Evolutionary conservation across 2,888 invertebrate genomes (phyloP).

Genomic region (Philhelius pedissequus): DNA sequence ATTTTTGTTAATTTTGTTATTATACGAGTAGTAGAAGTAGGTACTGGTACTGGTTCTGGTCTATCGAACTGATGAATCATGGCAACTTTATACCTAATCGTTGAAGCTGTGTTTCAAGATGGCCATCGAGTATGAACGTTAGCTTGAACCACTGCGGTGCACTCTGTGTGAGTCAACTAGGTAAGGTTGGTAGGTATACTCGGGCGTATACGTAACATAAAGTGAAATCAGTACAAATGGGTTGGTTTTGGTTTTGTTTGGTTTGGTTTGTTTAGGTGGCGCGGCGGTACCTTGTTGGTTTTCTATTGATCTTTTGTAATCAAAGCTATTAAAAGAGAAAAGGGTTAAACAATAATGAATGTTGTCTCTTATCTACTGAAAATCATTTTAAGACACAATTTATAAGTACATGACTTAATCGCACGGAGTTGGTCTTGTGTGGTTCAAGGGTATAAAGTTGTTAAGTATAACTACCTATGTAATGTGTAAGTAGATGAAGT

Average conservation of each 20-base stretch:
- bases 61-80: conserved; percentile 58
- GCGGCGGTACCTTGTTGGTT: not conserved
- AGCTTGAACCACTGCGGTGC: not conserved
- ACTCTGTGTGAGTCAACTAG: not conserved
- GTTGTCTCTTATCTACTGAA: not conserved
- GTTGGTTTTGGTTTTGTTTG: not conserved
- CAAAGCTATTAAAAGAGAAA: not conserved
- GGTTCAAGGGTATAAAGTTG: no score
- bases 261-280: not conserved
- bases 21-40: not conserved
- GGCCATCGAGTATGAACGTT: conserved; percentile 10
- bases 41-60: conserved; percentile 49
- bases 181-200: conserved; percentile 25
- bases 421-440: no score
- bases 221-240: conserved; percentile 39
- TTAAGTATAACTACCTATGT: no score
- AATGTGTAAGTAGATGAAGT: no score
- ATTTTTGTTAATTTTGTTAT: not conserved
- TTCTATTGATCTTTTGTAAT: conserved; percentile 17
- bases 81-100: not conserved
- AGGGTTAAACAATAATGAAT: not conserved
- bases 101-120: conserved; percentile 11
- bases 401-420: no score
- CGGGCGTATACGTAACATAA: conserved; percentile 58
- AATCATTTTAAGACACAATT: not conserved